Evolutionary conservation across 2,113 vertebrate species (phyloP), one percentile per base, ranked within the genome.

Genomic region (Muscicapa adusta): DNA sequence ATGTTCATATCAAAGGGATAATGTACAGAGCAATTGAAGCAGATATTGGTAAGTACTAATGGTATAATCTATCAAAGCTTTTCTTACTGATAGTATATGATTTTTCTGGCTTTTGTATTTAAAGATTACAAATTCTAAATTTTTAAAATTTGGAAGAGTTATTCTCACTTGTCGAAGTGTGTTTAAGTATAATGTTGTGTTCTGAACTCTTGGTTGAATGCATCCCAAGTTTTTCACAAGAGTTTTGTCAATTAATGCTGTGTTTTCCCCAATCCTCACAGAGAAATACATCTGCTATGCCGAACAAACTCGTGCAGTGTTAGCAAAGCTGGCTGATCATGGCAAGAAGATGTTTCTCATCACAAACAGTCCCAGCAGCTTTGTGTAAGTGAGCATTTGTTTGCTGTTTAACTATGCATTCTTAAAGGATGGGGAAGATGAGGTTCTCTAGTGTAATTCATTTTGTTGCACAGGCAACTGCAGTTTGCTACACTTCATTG

Each of bases 291-390:
- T 99, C 97, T 99, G 99, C 96, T 99, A 99, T 1, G 99, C 98
- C 0, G 99, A 99, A 82, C 98, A 99, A 92, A 99, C 99, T 24
- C 98, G 99, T 3, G 99, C 99, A 0, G 99, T 99, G 89, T 85
- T 99, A 96, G 98, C 98, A 94, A 99, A 99, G 94, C 97, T 99
- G 94, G 98, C 98, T 48, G 98, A 98, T 75, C 98, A 98, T 0
- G 99, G 99, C 83, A 99, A 99, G 98, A 99, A 99, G 97, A 99
- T 99, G 98, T 99, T 99, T 96, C 99, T 99, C 67, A 99, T 99
- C 93, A 99, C 99, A 89, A 99, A 99, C 51, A 99, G 99, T 97
- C 99, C 99, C 34, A 99, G 99, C 81, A 99, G 99, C 97, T 99
- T 99, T 75, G 99, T 99, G 99, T 99, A 96, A 99, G 99, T 98